Base-by-base conservation (phyloP, 1,140 invertebrate species). In the Drosophila tropicalis region DNA sequence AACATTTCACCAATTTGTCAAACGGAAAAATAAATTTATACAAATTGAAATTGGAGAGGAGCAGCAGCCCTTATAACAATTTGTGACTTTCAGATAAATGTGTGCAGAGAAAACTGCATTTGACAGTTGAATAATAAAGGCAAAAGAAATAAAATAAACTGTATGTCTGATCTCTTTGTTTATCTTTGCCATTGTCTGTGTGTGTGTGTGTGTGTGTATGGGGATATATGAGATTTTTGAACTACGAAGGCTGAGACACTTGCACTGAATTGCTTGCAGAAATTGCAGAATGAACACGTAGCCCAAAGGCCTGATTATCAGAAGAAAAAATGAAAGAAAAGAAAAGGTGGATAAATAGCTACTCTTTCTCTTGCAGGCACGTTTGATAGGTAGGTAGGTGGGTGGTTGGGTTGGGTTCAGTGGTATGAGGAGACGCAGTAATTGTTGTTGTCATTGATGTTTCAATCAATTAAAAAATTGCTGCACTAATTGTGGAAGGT, bases 381-480 rank as follows among this genome's bases (percentile, higher is more conserved):
- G 44, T 51, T 22, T 22, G 17, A 22, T 22, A 22, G 44, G 44
- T 47, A 7, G 44, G 17, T 19, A 7, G 44, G 15, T 19, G 17
- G 44, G 19, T 39, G 57, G 32, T 12, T 40, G 40, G n/a, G n/a
- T n/a, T n/a, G n/a, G n/a, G n/a, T n/a, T n/a, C n/a, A n/a, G 17
- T 13, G 29, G 36, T 40, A 57, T 13, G 36, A n/a, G 36, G 36
- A 39, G 36, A n/a, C 36, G 0, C 12, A 13, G 12, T 39, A 12
- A 41, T n/a, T 12, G 19, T 55, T 5, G 6, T 56, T 81, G 76
- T 82, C 79, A 74, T 72, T 81, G 74, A 44, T 62, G 39, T 36
- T 62, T 58, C 56, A 17, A 36, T 64, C 83, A 87, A 87, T 83
- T 87, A 83, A 89, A 79, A 82, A 87, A 73, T 70, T 80, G 76